phyloP scores from a whole-genome alignment of 2,113 vertebrate species.

The Phasianus colchicus region DNA sequence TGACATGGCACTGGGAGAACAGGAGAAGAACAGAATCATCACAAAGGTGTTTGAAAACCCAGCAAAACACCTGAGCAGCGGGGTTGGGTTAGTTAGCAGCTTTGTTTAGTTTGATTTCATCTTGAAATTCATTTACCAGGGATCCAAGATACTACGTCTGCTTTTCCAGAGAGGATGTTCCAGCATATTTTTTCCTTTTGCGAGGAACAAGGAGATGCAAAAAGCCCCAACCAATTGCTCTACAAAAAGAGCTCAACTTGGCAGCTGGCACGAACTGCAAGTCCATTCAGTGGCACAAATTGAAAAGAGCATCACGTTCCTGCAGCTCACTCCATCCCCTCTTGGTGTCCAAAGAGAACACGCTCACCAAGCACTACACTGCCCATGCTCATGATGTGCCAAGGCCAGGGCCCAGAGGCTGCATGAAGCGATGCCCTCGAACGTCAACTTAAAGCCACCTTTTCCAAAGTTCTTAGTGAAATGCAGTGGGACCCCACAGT shows the following conservation, averaged over 20 bases:
- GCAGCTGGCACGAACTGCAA: not conserved
- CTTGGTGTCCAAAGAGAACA: not conserved
- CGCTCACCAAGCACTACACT: too few relatives aligned
- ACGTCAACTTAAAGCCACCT: too few relatives aligned
- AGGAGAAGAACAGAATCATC: slow-evolving; percentile 33
- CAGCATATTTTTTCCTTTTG: not conserved
- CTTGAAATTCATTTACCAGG: not conserved
- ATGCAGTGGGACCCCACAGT: not conserved
- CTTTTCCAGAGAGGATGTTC: not conserved
- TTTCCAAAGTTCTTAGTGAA: too few relatives aligned
- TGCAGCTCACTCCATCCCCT: not conserved
- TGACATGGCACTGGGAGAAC: slow-evolving; percentile 8
- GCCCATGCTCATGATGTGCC: too few relatives aligned
- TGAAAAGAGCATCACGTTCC: not conserved
- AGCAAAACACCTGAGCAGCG: not conserved
- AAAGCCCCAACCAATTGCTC: not conserved
- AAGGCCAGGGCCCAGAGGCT: too few relatives aligned
- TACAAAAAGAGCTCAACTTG: not conserved
- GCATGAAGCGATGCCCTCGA: too few relatives aligned
- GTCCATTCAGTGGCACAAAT: not conserved
- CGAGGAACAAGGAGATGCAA: not conserved
- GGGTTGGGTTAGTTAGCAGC: slow-evolving; percentile 17
- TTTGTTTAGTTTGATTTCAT: not conserved
- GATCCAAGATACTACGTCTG: not conserved
- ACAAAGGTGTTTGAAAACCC: slow-evolving; percentile 37